A percentile compares a stretch with the other conserved stretches of the same genome.
Conservation (phyloP, 2,113 vertebrate species). For the Gavialis gangeticus region DNA sequence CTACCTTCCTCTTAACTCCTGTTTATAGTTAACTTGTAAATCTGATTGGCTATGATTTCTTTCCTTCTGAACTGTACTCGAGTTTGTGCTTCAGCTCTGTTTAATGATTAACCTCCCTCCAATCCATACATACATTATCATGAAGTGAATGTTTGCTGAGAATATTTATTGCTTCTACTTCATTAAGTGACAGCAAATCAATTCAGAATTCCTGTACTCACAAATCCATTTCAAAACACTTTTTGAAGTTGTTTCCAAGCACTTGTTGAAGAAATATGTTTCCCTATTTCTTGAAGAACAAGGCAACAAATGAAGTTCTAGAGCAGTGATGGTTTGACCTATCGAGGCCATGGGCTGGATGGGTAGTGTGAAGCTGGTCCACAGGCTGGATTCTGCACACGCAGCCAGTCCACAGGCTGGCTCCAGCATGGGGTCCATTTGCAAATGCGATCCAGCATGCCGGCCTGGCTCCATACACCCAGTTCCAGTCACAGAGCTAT, state of each 20-base stretch:
- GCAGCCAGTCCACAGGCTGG: too few species aligned
- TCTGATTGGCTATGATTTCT: constrained; percentile 50
- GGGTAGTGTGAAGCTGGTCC: too few species aligned
- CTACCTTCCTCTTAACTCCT: constrained; percentile 58
- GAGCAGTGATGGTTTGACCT: too few species aligned
- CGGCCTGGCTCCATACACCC: too few species aligned
- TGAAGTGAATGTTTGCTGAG: constrained; percentile 31
- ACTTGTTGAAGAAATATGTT: neutral
- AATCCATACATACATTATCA: constrained; percentile 59
- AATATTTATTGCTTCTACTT: constrained; percentile 22
- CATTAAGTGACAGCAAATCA: neutral
- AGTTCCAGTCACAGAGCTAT: too few species aligned
- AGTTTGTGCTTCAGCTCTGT: constrained; percentile 25
- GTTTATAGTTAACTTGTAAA: constrained; percentile 59
- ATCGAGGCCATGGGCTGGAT: too few species aligned
- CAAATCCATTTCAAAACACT: constrained; percentile 17
- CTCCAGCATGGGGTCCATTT: too few species aligned
- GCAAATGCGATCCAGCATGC: too few species aligned
- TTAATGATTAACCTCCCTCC: constrained; percentile 56
- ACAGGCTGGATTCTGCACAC: too few species aligned
- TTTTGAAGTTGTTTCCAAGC: neutral
- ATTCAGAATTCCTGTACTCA: constrained; percentile 8
- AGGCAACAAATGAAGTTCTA: too few species aligned
- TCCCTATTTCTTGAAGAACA: neutral
- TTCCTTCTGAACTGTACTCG: constrained; percentile 7